Percentiles rank a stretch among this genome's conserved stretches.
Conservation (phyloP, 2,113 vertebrate genomes). For the Labeo rohita region DNA sequence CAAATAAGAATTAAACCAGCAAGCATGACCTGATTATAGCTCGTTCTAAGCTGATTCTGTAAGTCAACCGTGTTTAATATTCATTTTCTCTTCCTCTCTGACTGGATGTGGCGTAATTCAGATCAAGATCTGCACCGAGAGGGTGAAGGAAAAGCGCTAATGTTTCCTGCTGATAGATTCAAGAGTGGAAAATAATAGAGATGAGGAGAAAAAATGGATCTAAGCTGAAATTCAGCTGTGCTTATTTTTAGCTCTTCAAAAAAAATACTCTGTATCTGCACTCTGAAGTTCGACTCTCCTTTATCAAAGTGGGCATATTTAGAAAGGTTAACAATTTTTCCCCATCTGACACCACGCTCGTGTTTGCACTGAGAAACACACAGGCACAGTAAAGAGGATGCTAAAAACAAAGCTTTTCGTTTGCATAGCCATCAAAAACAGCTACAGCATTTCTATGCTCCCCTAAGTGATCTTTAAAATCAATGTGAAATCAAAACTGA, state of each 20-base stretch:
- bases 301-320: constrained; percentile 52
- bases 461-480: neutral
- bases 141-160: constrained; percentile 37
- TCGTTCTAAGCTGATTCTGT: constrained; percentile 29
- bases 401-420: neutral
- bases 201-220: constrained; percentile 43
- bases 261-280: constrained; percentile 41
- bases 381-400: neutral
- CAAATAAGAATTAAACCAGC: neutral
- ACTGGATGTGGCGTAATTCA: constrained; percentile 40
- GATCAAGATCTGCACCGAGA: constrained; percentile 31
- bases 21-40: constrained; percentile 36
- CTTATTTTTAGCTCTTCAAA: constrained; percentile 61
- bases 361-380: neutral
- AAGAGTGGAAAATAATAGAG: constrained; percentile 50
- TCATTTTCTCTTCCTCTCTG: constrained; percentile 39
- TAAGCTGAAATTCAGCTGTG: constrained; percentile 52
- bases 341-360: neutral
- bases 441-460: neutral
- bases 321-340: constrained; percentile 49
- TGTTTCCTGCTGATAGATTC: constrained; percentile 58
- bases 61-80: constrained; percentile 47
- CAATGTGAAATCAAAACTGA: neutral
- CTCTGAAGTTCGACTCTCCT: constrained; percentile 41
- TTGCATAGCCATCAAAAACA: neutral